A percentile compares a stretch with the other conserved stretches of the same genome.
These are phyloP conservation scores for Drosophila anceps DNA, from an alignment of 2,888 invertebrate genomes.

Conservation along the genomic window DNA sequence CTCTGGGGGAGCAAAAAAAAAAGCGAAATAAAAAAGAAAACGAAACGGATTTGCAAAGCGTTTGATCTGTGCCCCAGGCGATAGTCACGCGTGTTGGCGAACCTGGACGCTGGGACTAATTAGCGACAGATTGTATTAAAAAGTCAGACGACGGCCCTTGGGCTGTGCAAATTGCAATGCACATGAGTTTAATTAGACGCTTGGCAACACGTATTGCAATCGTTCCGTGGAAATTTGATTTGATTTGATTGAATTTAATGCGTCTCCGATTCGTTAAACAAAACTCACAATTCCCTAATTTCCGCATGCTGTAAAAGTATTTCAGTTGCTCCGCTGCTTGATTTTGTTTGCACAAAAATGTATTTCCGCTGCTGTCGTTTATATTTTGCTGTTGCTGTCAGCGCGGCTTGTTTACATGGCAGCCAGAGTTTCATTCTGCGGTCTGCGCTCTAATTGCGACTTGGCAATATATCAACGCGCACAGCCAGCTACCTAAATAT, in stretches of 20 bases:
- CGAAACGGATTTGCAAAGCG: conserved; percentile 31
- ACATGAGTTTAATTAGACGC: conserved; percentile 71
- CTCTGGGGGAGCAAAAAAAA: neutral
- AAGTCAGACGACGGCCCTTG: conserved; percentile 1
- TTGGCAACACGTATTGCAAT: conserved; percentile 17
- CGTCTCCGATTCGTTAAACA: conserved; percentile 33
- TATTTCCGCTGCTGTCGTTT: conserved; percentile 42
- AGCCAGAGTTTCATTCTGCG: conserved; percentile 59
- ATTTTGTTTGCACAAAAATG: conserved; percentile 71
- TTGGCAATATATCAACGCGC: conserved; percentile 67
- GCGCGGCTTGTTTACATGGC: conserved; percentile 58
- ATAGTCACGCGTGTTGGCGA: conserved; percentile 56
- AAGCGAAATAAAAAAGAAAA: neutral
- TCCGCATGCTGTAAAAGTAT: conserved; percentile 13
- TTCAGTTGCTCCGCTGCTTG: conserved; percentile 34
- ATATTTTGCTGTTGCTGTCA: conserved; percentile 26
- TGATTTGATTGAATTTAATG: conserved; percentile 69
- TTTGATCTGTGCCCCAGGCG: conserved; percentile 66
- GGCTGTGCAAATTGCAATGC: conserved; percentile 29
- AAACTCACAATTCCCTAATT: conserved; percentile 23
- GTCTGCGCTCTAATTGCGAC: conserved; percentile 75
- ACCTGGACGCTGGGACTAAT: conserved; percentile 45
- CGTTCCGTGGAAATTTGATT: conserved; percentile 31
- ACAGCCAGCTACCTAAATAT: conserved; percentile 13
- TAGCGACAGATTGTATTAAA: conserved; percentile 36